phyloP scores from a whole-genome alignment of 2,888 invertebrate genomes.

The Ramazzottius varieornatus region DNA sequence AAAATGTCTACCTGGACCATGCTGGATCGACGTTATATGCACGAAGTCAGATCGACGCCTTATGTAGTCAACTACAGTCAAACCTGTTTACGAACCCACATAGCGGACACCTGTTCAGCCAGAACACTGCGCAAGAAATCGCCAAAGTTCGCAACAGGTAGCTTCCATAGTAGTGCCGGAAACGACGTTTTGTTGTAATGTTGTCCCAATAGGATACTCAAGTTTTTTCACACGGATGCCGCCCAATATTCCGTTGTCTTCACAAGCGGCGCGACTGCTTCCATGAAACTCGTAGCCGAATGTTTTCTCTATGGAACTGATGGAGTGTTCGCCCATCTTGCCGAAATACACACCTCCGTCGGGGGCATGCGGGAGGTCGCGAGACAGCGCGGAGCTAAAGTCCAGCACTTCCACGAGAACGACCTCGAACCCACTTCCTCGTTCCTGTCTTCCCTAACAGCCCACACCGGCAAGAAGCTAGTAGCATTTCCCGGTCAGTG shows the following conservation, averaged over 20 bases:
- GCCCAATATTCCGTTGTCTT: constrained; percentile 65
- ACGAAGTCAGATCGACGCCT: constrained; percentile 38
- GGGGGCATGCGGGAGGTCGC: constrained; percentile 63
- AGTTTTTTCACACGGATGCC: constrained; percentile 50
- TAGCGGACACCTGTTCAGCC: constrained; percentile 40
- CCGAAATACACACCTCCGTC: constrained; percentile 84
- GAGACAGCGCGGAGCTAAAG: constrained; percentile 10
- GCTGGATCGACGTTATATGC: constrained; percentile 60
- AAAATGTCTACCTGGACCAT: constrained; percentile 47
- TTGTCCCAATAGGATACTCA: constrained; percentile 36
- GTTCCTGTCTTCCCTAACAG: too few relatives aligned
- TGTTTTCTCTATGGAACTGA: constrained; percentile 31
- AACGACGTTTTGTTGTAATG: constrained; percentile 6
- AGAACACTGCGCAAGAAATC: constrained; percentile 49
- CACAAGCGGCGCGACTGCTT: constrained; percentile 71
- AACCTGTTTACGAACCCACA: constrained; percentile 74
- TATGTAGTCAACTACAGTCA: constrained; percentile 36
- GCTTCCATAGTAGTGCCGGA: constrained; percentile 3
- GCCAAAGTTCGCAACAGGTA: constrained; percentile 25
- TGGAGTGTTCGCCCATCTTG: constrained; percentile 48
- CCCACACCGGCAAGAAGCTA: constrained; percentile 21
- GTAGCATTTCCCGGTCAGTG: constrained; percentile 72
- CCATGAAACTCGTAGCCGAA: constrained; percentile 56
- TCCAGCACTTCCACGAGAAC: constrained; percentile 11
- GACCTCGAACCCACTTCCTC: constrained; percentile 8